Percentiles rank a stretch among this genome's conserved stretches.
These are phyloP conservation scores for Neodiprion lecontei DNA, from an alignment of 1,140 invertebrate species.

Conservation along the genomic window DNA sequence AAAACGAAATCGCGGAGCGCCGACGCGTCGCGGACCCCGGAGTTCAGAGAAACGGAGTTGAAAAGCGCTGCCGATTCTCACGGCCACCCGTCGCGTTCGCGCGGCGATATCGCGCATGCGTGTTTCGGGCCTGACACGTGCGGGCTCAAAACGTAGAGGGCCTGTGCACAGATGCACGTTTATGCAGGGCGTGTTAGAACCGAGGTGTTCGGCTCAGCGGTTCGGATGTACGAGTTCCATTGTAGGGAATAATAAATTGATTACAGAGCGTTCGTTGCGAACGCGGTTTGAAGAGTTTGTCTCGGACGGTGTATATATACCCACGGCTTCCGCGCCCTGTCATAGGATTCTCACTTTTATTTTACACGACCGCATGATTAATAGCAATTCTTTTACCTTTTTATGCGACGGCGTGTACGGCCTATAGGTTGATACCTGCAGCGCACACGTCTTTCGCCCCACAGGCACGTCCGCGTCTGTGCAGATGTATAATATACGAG, in stretches of 20 bases:
- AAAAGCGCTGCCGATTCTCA: neutral
- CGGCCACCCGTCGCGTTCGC: neutral
- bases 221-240: no score
- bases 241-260: no score
- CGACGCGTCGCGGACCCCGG: neutral
- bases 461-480: no score
- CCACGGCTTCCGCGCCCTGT: neutral
- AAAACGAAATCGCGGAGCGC: no score
- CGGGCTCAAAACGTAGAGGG: neutral
- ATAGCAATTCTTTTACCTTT: conserved; percentile 4
- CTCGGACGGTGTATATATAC: neutral
- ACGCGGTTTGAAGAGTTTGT: neutral
- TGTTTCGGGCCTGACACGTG: neutral
- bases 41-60: neutral
- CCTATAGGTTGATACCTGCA: no score
- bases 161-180: neutral
- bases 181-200: no score
- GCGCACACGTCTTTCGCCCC: neutral
- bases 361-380: conserved; percentile 4
- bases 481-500: no score
- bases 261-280: neutral
- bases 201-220: no score
- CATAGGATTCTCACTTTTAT: conserved; percentile 1
- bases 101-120: neutral
- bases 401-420: neutral